phyloP scores from a whole-genome alignment of 2,888 invertebrate genomes.

The Drosophila greeni region DNA sequence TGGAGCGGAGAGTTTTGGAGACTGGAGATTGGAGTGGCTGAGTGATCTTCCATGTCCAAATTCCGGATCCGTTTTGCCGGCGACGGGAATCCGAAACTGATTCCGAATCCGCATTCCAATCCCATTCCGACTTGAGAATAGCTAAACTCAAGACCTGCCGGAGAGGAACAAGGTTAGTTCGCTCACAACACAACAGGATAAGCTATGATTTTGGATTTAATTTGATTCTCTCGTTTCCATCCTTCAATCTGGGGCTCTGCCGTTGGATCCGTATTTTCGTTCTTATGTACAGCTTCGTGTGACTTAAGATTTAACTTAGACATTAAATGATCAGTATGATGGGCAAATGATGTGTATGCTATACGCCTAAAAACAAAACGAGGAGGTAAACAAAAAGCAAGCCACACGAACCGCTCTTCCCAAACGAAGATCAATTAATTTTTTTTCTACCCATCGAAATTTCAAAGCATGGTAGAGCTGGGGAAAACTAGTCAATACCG shows the following conservation, averaged over 20 bases:
- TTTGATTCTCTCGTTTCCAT: constrained; percentile 51
- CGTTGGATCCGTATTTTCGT: constrained; percentile 16
- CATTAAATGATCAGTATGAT: constrained; percentile 43
- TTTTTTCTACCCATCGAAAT: constrained; percentile 6
- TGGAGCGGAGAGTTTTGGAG: constrained; percentile 34
- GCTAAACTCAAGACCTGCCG: constrained; percentile 79
- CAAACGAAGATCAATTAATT: not conserved
- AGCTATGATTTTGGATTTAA: constrained; percentile 60
- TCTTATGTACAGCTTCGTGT: constrained; percentile 23
- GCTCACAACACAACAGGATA: constrained; percentile 80
- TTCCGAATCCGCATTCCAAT: constrained; percentile 52
- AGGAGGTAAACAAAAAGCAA: constrained; percentile 14
- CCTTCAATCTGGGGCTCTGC: constrained; percentile 24
- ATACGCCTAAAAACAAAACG: constrained; percentile 30
- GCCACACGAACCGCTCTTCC: constrained; percentile 11
- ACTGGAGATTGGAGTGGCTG: constrained; percentile 25
- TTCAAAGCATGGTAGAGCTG: not conserved
- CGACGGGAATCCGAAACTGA: constrained; percentile 46
- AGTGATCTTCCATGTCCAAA: constrained; percentile 42
- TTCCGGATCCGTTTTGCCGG: constrained; percentile 5
- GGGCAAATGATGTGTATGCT: constrained; percentile 35
- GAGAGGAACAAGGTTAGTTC: constrained; percentile 81
- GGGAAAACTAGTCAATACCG: not conserved
- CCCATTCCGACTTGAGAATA: constrained; percentile 66
- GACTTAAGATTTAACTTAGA: constrained; percentile 41